Percentiles rank a stretch among this genome's conserved stretches.
Evolutionary conservation across 1,140 invertebrate genomes (phyloP).

Genomic region (honey bee (Apis mellifera)): Amel_HAv3.1 CM009943.2:4547001-4547500

Average conservation of each 20-base stretch:
- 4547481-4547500: constrained; percentile 34
- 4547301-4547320: not conserved
- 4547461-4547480: constrained; percentile 60
- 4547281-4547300: constrained; percentile 44
- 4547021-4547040: constrained; percentile 13
- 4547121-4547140: not conserved
- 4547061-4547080: not conserved
- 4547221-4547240: not conserved
- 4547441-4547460: constrained; percentile 53
- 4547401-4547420: constrained; percentile 57
- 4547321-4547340: constrained; percentile 24
- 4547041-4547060: constrained; percentile 2
- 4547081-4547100: not conserved
- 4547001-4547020: constrained; percentile 44
- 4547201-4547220: constrained; percentile 28
- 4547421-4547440: constrained; percentile 50
- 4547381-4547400: constrained; percentile 67
- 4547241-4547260: not conserved
- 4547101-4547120: not conserved
- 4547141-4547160: not conserved
- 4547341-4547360: constrained; percentile 45
- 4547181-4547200: not conserved
- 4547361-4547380: constrained; percentile 66
- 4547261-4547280: constrained; percentile 2
- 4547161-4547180: not conserved